Evolutionary conservation across 1,140 invertebrate genomes (phyloP).

Genomic region (Drosophila bocqueti): DNA sequence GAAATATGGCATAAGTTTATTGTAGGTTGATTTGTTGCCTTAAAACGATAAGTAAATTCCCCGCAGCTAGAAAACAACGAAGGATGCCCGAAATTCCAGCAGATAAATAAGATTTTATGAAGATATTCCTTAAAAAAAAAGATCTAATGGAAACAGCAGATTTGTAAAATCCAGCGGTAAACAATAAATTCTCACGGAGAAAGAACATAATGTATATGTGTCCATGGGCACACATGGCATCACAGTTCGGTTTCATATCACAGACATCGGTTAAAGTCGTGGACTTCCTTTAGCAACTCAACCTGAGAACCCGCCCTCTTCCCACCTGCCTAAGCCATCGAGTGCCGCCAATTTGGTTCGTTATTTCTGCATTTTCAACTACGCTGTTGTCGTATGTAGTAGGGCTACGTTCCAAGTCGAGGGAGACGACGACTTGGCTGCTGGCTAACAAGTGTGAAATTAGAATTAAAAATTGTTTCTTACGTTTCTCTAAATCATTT

Average conservation of each 20-base stretch:
- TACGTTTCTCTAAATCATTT: conserved; percentile 84
- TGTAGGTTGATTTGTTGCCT: conserved; percentile 12
- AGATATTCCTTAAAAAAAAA: not conserved
- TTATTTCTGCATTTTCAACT: conserved; percentile 71
- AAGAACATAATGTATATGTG: not conserved
- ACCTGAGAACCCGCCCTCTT: conserved; percentile 28
- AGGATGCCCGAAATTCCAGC: conserved; percentile 3
- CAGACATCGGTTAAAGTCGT: conserved; percentile 19
- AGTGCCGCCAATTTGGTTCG: conserved; percentile 74
- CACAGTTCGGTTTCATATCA: conserved; percentile 22
- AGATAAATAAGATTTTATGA: not conserved
- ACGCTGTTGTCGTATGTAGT: conserved; percentile 59
- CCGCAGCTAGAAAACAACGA: conserved; percentile 20
- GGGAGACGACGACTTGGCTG: conserved; percentile 44
- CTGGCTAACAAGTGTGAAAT: conserved; percentile 76
- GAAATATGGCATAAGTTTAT: conserved; percentile 28
- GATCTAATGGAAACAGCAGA: not conserved
- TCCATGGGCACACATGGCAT: conserved; percentile 1
- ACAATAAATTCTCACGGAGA: not conserved
- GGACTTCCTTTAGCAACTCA: conserved; percentile 17
- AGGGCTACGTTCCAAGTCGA: conserved; percentile 44
- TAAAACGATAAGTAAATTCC: conserved; percentile 14
- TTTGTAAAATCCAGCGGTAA: conserved; percentile 4
- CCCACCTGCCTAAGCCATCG: conserved; percentile 49
- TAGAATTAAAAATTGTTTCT: conserved; percentile 80